phyloP scores from a whole-genome alignment of 2,888 invertebrate species.

The Nomada fucata region DNA sequence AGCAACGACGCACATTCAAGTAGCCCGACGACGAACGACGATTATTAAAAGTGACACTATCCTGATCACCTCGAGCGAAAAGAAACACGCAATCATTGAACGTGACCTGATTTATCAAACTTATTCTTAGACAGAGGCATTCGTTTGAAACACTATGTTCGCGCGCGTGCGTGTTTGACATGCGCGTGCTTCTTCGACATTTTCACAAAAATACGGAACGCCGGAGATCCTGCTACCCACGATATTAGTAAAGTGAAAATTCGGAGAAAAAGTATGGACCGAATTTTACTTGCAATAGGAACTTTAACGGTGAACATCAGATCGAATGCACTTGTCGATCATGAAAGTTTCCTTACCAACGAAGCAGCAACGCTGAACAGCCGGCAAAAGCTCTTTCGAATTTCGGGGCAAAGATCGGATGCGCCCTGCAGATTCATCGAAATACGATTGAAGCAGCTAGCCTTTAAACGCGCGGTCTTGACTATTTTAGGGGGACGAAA shows the following conservation, averaged over 20 bases:
- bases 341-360: no score
- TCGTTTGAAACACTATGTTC: constrained; percentile 13
- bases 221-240: no score
- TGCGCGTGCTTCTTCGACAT: neutral
- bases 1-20: no score
- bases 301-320: neutral
- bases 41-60: neutral
- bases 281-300: constrained; percentile 44
- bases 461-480: no score
- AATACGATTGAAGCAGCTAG: no score
- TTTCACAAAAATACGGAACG: neutral
- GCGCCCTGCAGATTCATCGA: no score
- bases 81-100: constrained; percentile 67
- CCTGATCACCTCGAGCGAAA: constrained; percentile 38
- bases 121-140: constrained; percentile 61
- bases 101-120: constrained; percentile 68
- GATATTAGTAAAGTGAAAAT: constrained; percentile 17
- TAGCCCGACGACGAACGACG: no score
- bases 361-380: no score
- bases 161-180: neutral
- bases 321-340: no score
- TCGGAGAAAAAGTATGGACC: constrained; percentile 55
- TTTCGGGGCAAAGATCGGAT: no score
- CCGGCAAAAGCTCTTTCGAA: no score
- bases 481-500: no score